Conservation (phyloP, 2,888 invertebrate species). For the Brachyptera risi region DNA sequence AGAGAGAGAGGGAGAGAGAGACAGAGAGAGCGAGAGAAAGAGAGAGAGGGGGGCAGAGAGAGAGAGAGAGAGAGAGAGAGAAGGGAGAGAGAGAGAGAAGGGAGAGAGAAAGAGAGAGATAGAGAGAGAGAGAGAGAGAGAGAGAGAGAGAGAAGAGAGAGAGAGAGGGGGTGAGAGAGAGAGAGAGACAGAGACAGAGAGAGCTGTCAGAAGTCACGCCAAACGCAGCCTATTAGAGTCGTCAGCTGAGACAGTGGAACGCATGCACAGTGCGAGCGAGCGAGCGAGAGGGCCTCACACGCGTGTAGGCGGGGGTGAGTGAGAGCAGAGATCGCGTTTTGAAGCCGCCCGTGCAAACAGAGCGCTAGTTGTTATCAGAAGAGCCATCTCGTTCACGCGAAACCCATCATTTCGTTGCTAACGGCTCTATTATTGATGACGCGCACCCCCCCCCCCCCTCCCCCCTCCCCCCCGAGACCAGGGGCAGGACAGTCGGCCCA, state of each 20-base stretch:
- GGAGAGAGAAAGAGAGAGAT: neutral
- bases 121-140: neutral
- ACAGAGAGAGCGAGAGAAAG: neutral
- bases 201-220: neutral
- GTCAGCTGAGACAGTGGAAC: too few relatives aligned
- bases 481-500: too few relatives aligned
- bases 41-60: neutral
- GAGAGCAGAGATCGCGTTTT: neutral
- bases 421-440: constrained; percentile 7
- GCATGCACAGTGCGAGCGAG: too few relatives aligned
- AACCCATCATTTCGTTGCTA: constrained; percentile 4
- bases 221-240: neutral
- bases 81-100: neutral
- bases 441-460: too few relatives aligned
- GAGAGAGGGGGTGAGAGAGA: too few relatives aligned
- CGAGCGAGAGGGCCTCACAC: too few relatives aligned
- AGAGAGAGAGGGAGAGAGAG: neutral
- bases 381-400: neutral
- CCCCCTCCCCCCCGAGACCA: too few relatives aligned
- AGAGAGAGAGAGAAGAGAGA: too few relatives aligned
- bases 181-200: neutral
- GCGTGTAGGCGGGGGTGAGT: too few relatives aligned
- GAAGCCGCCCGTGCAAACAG: too few relatives aligned
- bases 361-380: neutral
- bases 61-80: too few relatives aligned